Conservation (phyloP, 2,797 vertebrate species). For the Molossus molossus region DNA sequence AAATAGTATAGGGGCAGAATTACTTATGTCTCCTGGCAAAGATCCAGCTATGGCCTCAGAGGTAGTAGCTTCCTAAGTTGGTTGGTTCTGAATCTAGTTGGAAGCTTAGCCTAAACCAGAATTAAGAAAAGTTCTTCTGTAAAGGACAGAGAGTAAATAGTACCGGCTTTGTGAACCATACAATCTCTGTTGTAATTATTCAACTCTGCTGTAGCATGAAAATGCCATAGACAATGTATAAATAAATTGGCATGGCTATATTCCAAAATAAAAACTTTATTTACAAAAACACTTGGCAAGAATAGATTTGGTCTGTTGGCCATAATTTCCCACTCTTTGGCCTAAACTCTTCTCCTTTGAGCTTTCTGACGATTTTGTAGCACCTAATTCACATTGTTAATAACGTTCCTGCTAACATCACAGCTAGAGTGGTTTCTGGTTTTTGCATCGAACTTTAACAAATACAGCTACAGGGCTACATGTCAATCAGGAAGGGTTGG, state of each 20-base stretch:
- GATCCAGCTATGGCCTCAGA: background rate
- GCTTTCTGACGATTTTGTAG: slow-evolving; percentile 7
- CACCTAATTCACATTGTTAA: background rate
- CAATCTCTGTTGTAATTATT: background rate
- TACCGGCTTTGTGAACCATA: background rate
- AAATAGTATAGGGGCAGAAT: background rate
- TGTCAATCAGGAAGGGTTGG: background rate
- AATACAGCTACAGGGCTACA: background rate
- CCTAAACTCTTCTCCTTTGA: background rate
- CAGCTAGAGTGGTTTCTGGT: background rate
- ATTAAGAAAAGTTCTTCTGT: background rate
- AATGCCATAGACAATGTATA: background rate
- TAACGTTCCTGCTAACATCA: slow-evolving; percentile 15
- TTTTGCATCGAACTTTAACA: background rate
- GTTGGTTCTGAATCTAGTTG: background rate
- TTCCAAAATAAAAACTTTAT: background rate
- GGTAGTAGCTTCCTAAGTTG: background rate
- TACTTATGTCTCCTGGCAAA: slow-evolving; percentile 33
- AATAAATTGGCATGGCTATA: background rate
- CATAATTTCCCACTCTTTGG: background rate
- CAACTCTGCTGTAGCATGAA: background rate
- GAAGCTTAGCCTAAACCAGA: background rate
- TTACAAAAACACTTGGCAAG: background rate
- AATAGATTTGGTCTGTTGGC: background rate
- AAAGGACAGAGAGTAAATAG: background rate